phyloP scores from a whole-genome alignment of 2,797 vertebrate genomes.

The Gymnothorax reevesii region DNA sequence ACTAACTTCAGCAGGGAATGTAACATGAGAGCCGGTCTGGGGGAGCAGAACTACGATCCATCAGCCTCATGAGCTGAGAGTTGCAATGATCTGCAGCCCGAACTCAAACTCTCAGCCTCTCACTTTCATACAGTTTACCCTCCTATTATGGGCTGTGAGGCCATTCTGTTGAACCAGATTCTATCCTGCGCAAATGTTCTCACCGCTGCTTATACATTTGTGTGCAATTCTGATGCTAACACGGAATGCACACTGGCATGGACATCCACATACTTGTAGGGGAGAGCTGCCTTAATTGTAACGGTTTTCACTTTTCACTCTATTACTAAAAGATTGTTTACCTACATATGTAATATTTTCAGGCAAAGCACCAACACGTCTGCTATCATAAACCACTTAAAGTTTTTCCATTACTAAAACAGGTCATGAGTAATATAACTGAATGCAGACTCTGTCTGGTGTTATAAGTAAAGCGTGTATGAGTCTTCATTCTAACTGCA shows the following conservation, averaged over 20 bases:
- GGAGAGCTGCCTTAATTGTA: no score
- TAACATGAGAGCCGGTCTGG: not conserved
- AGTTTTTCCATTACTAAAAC: no score
- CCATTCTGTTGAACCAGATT: not conserved
- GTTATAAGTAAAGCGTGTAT: no score
- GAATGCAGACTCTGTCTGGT: no score
- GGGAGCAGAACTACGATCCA: not conserved
- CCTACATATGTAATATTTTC: no score
- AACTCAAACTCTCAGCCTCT: not conserved
- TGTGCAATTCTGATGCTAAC: not conserved
- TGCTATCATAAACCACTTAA: no score
- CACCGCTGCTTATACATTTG: not conserved
- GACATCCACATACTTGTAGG: not conserved
- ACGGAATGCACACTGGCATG: not conserved
- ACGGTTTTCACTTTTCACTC: no score
- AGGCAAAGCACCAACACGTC: no score
- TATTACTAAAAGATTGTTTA: no score
- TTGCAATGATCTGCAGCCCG: not conserved
- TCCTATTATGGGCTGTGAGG: slow-evolving; percentile 5
- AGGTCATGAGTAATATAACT: no score
- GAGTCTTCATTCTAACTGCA: no score
- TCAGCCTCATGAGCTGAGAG: not conserved
- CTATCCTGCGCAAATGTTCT: not conserved
- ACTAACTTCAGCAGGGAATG: slow-evolving; percentile 20
- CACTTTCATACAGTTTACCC: not conserved